Conservation (phyloP, 2,797 vertebrate genomes). For the Meda fulgida region DNA sequence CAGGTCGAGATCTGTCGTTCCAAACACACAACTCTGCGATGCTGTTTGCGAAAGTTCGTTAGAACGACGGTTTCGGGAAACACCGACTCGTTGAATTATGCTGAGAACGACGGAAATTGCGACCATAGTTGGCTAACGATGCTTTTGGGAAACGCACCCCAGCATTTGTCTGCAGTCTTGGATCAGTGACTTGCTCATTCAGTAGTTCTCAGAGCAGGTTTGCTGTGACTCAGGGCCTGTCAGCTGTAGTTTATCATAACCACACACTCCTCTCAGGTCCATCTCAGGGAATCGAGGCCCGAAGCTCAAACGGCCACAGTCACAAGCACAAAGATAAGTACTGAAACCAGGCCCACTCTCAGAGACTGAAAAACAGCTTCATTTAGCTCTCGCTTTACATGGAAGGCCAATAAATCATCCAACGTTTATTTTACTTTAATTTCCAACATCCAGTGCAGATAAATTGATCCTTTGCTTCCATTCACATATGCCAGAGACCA, state of each 20-base stretch:
- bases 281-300: conserved; percentile 44
- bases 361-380: conserved; percentile 27
- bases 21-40: no score
- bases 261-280: conserved; percentile 15
- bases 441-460: conserved; percentile 75
- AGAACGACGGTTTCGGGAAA: no score
- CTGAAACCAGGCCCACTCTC: conserved; percentile 9
- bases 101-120: no score
- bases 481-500: conserved; percentile 62
- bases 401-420: conserved; percentile 73
- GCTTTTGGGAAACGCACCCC: no score
- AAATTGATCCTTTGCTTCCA: conserved; percentile 70
- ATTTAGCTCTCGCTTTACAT: background rate
- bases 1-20: no score
- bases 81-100: no score
- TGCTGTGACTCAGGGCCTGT: conserved; percentile 18
- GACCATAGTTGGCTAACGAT: no score
- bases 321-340: conserved; percentile 68
- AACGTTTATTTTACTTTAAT: conserved; percentile 76
- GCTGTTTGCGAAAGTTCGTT: no score
- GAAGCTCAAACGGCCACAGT: conserved; percentile 53
- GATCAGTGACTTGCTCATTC: conserved; percentile 5
- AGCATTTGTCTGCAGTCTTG: conserved; percentile 27
- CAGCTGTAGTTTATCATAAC: conserved; percentile 48
- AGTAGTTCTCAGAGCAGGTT: conserved; percentile 21